Base-by-base conservation (phyloP, 2,888 invertebrate species). In the Endomychus coccineus region DNA sequence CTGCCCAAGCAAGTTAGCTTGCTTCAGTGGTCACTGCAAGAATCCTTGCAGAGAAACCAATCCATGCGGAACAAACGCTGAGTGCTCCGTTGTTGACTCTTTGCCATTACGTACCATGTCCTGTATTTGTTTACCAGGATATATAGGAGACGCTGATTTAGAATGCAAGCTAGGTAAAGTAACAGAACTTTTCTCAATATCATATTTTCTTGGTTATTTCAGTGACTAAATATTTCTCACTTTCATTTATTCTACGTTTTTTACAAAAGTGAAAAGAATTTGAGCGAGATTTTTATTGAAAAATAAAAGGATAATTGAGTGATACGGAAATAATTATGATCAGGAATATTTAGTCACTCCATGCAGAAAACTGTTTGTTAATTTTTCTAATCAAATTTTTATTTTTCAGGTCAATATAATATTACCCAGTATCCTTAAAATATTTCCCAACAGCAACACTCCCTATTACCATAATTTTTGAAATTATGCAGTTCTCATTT, bases 41-140 rank as follows among this genome's bases (percentile, higher is more conserved):
- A 84, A 89, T 59, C 89, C 90, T 0, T 91, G 91, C 59, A 59
- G 68, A 4, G 75, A 80, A 40, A 82, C 81, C 1, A 74, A 76
- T 56, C 87, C 90, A 0, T 91, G 89, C 56, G 88, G 88, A 10
- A 59, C 69, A 21, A 80, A 83, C 57, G 88, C 91, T 0, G 75
- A 81, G 48, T 92, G 92, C 59, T 75, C 80, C 5, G 90, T 91
- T 6, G 80, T 88, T 14, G 84, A 90, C 56, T 87, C 88, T 0
- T 66, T 90, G 45, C 91, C 91, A 4, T 74, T 88, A 66, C 76
- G 90, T 49, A 88, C 89, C 4, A 85, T 91, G 77, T 79, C 86
- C 40, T 91, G 91, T 61, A 79, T 84, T 56, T 92, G 91, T 59
- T 74, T 83, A 43, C 78, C 78, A 40, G 88, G 88, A 43, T 83